These are phyloP conservation scores for Zeus faber DNA, from an alignment of 2,113 vertebrate genomes.

Conservation along the genomic window DNA sequence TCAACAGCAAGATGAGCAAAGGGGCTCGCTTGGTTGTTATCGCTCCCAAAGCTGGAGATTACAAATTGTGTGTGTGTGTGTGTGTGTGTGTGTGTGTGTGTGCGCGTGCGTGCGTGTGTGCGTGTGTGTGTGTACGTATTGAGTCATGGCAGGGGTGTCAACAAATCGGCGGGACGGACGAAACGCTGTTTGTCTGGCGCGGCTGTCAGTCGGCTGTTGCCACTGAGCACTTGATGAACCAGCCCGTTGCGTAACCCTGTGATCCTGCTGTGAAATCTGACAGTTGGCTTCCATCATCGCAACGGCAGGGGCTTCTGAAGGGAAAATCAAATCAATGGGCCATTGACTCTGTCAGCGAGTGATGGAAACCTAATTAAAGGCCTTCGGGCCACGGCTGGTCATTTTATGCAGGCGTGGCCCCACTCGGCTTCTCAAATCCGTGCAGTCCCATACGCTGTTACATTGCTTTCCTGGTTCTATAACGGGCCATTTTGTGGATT, in stretches of 20 bases:
- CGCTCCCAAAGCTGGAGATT: neutral
- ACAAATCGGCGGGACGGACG: constrained; percentile 9
- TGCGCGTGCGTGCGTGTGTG: too few relatives aligned
- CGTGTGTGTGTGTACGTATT: neutral
- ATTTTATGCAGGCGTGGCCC: constrained; percentile 60
- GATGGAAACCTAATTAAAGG: constrained; percentile 78
- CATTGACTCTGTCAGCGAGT: constrained; percentile 70
- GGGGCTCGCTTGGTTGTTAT: neutral
- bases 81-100: neutral
- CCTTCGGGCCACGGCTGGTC: constrained; percentile 64
- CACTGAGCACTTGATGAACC: constrained; percentile 29
- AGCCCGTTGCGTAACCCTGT: constrained; percentile 59
- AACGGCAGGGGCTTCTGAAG: constrained; percentile 58
- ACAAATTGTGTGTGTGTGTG: neutral
- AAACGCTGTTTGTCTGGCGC: neutral
- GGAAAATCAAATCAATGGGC: constrained; percentile 75
- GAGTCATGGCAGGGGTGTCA: constrained; percentile 10
- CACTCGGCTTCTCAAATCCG: constrained; percentile 29
- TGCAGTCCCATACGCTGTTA: constrained; percentile 40
- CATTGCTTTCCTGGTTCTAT: too few relatives aligned
- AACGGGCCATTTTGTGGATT: too few relatives aligned
- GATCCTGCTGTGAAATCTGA: constrained; percentile 69
- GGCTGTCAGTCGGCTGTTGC: constrained; percentile 18
- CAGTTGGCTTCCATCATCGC: constrained; percentile 55
- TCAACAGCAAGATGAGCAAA: neutral